phyloP scores from a whole-genome alignment of 1,140 invertebrate species.

The Pogonus chalceus region DNA sequence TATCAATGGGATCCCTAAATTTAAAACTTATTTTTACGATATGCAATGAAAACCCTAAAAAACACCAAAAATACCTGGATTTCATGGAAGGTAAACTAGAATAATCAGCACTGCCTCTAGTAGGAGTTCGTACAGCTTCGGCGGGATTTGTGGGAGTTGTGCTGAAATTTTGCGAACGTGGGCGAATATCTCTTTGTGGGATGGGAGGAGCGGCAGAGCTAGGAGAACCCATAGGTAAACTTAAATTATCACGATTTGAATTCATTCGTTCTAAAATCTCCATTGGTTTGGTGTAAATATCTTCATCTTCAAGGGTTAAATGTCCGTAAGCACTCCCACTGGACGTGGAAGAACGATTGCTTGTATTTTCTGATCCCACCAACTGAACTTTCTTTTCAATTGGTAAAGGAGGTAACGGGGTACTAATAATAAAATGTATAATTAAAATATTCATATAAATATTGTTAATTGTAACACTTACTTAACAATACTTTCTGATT shows the following conservation, averaged over 20 bases:
- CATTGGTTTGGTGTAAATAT: slow-evolving; percentile 53
- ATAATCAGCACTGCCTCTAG: slow-evolving; percentile 32
- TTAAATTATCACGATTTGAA: slow-evolving; percentile 29
- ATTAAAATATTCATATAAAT: slow-evolving; percentile 7
- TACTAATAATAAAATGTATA: slow-evolving; percentile 37
- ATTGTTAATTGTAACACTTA: slow-evolving; percentile 30
- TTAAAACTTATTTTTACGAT: slow-evolving; percentile 9
- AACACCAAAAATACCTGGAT: slow-evolving; percentile 23
- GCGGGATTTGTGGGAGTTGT: slow-evolving; percentile 26
- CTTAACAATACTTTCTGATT: slow-evolving; percentile 70
- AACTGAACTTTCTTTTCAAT: slow-evolving; percentile 38
- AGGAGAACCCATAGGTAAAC: slow-evolving; percentile 26
- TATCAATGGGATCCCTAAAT: slow-evolving; percentile 26
- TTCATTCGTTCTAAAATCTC: slow-evolving; percentile 19
- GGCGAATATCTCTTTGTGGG: slow-evolving; percentile 44
- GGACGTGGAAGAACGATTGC: slow-evolving; percentile 36
- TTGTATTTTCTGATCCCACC: slow-evolving; percentile 27
- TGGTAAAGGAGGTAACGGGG: slow-evolving; percentile 60
- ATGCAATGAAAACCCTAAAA: neutral
- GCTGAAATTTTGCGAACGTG: slow-evolving; percentile 45
- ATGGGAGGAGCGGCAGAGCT: slow-evolving; percentile 42
- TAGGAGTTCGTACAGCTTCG: slow-evolving; percentile 30
- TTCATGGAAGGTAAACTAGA: slow-evolving; percentile 35
- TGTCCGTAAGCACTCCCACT: slow-evolving; percentile 36
- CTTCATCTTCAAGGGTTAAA: slow-evolving; percentile 43